Evolutionary conservation across 1,140 invertebrate genomes (phyloP).

Genomic region (Drosophila ficusphila): DNA sequence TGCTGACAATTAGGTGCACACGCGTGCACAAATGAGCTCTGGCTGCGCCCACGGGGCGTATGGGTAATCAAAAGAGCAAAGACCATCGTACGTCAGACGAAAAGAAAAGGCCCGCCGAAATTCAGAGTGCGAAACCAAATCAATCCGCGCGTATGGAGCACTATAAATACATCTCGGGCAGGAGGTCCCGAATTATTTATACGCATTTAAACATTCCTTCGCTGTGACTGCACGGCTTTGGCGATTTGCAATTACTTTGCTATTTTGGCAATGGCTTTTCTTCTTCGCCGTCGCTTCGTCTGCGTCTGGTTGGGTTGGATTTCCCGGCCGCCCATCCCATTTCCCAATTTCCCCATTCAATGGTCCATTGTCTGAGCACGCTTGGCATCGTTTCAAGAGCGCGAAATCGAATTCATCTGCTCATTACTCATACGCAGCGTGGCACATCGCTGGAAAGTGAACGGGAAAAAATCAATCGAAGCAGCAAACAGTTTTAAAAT

Average conservation of each 20-base stretch:
- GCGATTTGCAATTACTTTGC: conserved; percentile 78
- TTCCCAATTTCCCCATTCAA: background rate
- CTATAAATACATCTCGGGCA: conserved; percentile 21
- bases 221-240: conserved; percentile 45
- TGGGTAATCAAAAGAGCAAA: conserved; percentile 23
- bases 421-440: conserved; percentile 78
- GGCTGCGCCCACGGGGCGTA: background rate
- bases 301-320: conserved; percentile 16
- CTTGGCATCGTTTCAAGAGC: conserved; percentile 43
- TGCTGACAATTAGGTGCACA: conserved; percentile 56
- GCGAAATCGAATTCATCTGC: conserved; percentile 37
- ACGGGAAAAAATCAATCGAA: conserved; percentile 12
- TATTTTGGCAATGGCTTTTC: conserved; percentile 65
- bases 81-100: conserved; percentile 32
- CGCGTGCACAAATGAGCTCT: conserved; percentile 8
- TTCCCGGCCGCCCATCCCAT: background rate
- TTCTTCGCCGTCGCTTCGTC: conserved; percentile 19
- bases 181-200: conserved; percentile 33
- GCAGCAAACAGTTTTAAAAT: conserved; percentile 2
- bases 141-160: background rate
- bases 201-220: conserved; percentile 42
- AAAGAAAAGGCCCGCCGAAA: conserved; percentile 3
- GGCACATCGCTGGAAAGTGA: conserved; percentile 17
- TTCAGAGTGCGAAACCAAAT: conserved; percentile 14
- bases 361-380: conserved; percentile 47